phyloP scores from a whole-genome alignment of 2,797 vertebrate genomes.

The Onychomys arenicola region DNA sequence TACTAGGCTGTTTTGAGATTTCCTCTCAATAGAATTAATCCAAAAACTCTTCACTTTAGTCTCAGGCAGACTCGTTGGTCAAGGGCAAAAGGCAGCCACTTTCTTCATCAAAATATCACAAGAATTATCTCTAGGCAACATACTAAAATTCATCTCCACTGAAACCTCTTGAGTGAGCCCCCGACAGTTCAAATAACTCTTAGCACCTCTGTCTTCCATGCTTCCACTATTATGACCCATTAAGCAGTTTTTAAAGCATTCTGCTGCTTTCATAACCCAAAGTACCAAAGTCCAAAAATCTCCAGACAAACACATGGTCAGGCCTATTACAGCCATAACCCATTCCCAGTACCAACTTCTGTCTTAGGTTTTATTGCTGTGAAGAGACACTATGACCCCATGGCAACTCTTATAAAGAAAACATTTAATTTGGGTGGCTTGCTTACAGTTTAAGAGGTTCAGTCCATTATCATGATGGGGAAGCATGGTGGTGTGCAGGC shows the following conservation, averaged over 20 bases:
- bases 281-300: background rate
- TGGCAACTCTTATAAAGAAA: background rate
- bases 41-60: background rate
- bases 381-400: background rate
- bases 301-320: background rate
- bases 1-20: background rate
- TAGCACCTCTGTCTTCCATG: background rate
- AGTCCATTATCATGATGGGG: background rate
- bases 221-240: background rate
- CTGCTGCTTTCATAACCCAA: background rate
- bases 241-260: background rate
- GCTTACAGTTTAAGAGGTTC: background rate
- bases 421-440: background rate
- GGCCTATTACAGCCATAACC: no score
- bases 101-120: background rate
- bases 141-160: background rate
- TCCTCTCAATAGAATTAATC: background rate
- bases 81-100: background rate
- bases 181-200: background rate
- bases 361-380: background rate
- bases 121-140: background rate
- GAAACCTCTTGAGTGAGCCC: background rate
- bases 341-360: background rate
- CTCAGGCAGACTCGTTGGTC: background rate
- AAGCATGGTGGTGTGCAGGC: no score